phyloP scores from a whole-genome alignment of 1,140 invertebrate species.

The Homalodisca vitripennis region DNA sequence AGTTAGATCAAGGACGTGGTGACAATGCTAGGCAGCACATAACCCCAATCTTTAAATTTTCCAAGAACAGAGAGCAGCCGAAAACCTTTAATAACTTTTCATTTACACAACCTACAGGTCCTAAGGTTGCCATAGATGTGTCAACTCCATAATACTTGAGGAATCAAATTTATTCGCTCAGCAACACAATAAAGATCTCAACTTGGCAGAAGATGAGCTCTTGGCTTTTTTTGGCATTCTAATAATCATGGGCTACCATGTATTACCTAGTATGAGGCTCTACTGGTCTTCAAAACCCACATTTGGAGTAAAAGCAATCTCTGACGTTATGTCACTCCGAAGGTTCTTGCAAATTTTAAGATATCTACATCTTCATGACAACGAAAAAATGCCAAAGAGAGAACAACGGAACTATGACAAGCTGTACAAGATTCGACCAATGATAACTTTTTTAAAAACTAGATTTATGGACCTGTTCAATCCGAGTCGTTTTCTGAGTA shows the following conservation, averaged over 20 bases:
- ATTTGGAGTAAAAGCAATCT: neutral
- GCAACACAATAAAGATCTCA: neutral
- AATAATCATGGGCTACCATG: neutral
- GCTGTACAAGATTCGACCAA: conserved; percentile 37
- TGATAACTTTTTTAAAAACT: conserved; percentile 22
- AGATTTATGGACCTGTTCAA: conserved; percentile 16
- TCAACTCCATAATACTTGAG: neutral
- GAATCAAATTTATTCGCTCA: neutral
- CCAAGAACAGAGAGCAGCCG: neutral
- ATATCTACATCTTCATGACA: conserved; percentile 23
- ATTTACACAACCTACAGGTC: neutral
- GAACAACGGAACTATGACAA: conserved; percentile 32
- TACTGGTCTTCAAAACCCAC: neutral
- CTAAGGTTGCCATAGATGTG: neutral
- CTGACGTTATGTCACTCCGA: neutral
- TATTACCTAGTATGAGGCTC: neutral
- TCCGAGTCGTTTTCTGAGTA: conserved; percentile 10
- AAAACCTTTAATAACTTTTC: neutral
- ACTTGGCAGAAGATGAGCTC: neutral
- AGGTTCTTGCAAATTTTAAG: neutral
- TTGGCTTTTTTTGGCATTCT: neutral
- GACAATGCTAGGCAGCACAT: neutral
- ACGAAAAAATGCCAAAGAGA: conserved; percentile 25
- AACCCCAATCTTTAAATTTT: neutral
- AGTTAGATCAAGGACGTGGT: neutral